These are phyloP conservation scores for Drosophila sp. DNA, from an alignment of 1,140 invertebrate genomes.

Conservation along the genomic window DNA sequence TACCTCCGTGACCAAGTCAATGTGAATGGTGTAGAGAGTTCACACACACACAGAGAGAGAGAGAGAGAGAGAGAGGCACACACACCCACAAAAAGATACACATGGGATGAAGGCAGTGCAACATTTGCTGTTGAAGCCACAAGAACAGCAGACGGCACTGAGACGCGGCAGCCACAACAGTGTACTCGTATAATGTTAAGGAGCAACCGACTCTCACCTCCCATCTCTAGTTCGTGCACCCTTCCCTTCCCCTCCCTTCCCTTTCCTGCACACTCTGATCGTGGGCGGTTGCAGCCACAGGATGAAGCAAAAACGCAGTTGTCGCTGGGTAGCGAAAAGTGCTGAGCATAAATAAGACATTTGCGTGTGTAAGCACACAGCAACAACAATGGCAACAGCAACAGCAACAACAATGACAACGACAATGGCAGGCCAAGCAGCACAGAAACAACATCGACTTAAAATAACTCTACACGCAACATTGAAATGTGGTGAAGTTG, in stretches of 20 bases:
- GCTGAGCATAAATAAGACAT: conserved; percentile 83
- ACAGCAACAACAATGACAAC: conserved; percentile 37
- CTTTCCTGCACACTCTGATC: not conserved
- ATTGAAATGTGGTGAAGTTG: conserved; percentile 52
- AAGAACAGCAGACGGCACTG: conserved; percentile 46
- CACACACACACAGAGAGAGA: conserved; percentile 22
- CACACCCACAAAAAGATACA: not conserved
- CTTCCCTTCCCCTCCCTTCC: not conserved
- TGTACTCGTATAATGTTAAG: conserved; percentile 45
- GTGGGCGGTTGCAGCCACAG: conserved; percentile 37
- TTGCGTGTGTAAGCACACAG: conserved; percentile 75
- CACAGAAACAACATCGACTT: conserved; percentile 60
- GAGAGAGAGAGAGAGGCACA: too few relatives aligned
- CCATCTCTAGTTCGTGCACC: too few relatives aligned
- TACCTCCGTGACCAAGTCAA: conserved; percentile 43
- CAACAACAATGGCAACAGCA: conserved; percentile 32
- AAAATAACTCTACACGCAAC: conserved; percentile 69
- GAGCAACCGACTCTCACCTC: conserved; percentile 3
- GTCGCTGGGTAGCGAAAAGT: conserved; percentile 65
- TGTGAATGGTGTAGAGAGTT: conserved; percentile 22
- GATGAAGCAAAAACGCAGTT: conserved; percentile 68
- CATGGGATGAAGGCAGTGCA: conserved; percentile 35
- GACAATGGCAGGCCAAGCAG: conserved; percentile 16
- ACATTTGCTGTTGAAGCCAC: conserved; percentile 57
- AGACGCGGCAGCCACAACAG: conserved; percentile 49